Percentiles rank a stretch among this genome's conserved stretches.
phyloP scores from a whole-genome alignment of 2,888 invertebrate genomes.

The Drosophila subsilvestris region DNA sequence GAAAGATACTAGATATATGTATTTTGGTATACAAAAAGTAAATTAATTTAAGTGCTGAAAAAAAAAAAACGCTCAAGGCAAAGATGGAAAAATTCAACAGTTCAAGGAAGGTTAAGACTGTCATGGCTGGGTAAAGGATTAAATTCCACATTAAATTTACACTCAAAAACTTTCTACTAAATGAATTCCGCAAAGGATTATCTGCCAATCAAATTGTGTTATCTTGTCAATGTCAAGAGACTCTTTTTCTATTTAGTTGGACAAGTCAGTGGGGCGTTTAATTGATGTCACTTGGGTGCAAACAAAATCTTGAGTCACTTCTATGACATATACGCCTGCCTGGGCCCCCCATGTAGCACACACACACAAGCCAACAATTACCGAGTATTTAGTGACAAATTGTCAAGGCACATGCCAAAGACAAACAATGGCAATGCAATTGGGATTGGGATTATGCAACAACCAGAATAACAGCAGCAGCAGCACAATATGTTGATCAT shows the following conservation, averaged over 20 bases:
- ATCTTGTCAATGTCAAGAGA: conserved; percentile 25
- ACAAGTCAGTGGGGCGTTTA: conserved; percentile 57
- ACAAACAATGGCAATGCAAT: conserved; percentile 74
- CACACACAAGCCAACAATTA: conserved; percentile 17
- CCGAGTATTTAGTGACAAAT: conserved; percentile 63
- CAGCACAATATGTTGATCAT: conserved; percentile 65
- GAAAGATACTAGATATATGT: conserved; percentile 23
- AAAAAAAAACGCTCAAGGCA: conserved; percentile 9
- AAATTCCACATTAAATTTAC: no score
- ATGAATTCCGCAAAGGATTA: conserved; percentile 4
- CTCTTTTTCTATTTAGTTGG: conserved; percentile 23
- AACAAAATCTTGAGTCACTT: conserved; percentile 63
- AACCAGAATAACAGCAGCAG: conserved; percentile 32
- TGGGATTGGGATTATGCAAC: conserved; percentile 50
- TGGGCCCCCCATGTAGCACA: conserved; percentile 30
- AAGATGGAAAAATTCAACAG: conserved; percentile 9
- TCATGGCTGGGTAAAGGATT: neutral
- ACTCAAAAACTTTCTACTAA: neutral
- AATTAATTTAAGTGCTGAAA: conserved; percentile 35
- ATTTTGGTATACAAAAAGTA: conserved; percentile 25
- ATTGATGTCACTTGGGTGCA: conserved; percentile 67
- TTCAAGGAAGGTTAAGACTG: conserved; percentile 22
- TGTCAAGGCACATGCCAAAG: conserved; percentile 68
- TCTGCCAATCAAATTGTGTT: conserved; percentile 28
- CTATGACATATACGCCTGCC: conserved; percentile 43